Percentiles rank a stretch among this genome's conserved stretches.
Conservation (phyloP, 2,797 vertebrate genomes). For the Allobates femoralis region DNA sequence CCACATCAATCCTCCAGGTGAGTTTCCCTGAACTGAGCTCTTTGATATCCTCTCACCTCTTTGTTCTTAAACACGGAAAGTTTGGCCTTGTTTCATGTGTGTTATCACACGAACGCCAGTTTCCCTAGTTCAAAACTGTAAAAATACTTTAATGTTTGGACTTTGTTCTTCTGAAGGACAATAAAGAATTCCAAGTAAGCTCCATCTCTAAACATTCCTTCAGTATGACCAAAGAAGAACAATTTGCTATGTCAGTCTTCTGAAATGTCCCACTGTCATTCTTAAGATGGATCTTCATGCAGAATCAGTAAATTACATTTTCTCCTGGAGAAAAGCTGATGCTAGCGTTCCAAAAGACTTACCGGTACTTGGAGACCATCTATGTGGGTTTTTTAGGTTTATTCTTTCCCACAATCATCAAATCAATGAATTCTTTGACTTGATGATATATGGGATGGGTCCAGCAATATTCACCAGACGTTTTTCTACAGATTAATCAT, state of each 20-base stretch:
- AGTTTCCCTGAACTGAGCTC: constrained; percentile 63
- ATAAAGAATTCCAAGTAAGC: neutral
- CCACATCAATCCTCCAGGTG: constrained; percentile 66
- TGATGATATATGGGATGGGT: too few species aligned
- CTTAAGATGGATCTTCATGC: neutral
- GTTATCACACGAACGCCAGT: neutral
- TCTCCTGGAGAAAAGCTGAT: neutral
- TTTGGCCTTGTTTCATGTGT: constrained; percentile 51
- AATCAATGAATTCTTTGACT: too few species aligned
- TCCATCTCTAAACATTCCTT: neutral
- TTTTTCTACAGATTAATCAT: too few species aligned
- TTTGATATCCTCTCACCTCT: constrained; percentile 61
- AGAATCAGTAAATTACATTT: neutral
- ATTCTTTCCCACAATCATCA: too few species aligned
- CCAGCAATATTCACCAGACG: too few species aligned
- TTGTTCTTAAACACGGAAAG: constrained; percentile 55
- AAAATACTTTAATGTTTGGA: constrained; percentile 26
- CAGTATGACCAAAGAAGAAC: neutral
- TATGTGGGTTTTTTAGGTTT: neutral
- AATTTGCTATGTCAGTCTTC: neutral
- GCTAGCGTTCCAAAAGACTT: neutral
- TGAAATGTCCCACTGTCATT: neutral
- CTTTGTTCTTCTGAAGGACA: constrained; percentile 15
- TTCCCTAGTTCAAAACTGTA: constrained; percentile 27
- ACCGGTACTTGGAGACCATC: neutral